Percentiles rank a stretch among this genome's conserved stretches.
phyloP scores from a whole-genome alignment of 2,888 invertebrate species.

The Seladonia tumulorum region DNA sequence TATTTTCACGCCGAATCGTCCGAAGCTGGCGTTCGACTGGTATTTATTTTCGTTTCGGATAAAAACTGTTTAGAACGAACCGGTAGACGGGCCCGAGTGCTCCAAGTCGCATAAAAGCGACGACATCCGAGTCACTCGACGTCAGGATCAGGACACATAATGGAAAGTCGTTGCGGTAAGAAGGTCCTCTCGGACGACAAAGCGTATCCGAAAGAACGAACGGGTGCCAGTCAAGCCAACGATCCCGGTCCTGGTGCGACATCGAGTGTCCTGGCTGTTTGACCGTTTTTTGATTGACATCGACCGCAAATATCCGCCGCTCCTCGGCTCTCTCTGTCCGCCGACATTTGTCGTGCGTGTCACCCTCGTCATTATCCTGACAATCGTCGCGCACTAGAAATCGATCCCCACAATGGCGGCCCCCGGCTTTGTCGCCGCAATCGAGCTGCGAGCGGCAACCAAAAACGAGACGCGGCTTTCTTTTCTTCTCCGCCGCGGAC shows the following conservation, averaged over 20 bases:
- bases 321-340: constrained; percentile 36
- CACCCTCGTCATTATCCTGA: constrained; percentile 66
- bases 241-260: constrained; percentile 74
- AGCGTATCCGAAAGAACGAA: constrained; percentile 61
- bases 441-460: constrained; percentile 34
- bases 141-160: constrained; percentile 59
- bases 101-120: constrained; percentile 32
- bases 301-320: constrained; percentile 66
- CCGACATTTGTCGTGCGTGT: constrained; percentile 63
- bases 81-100: neutral
- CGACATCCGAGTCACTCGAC: constrained; percentile 61
- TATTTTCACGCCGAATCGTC: neutral
- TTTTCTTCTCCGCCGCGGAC: neutral
- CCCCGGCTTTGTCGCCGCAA: constrained; percentile 35
- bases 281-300: constrained; percentile 73
- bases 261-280: constrained; percentile 79
- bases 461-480: neutral
- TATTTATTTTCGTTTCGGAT: neutral
- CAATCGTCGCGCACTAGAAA: constrained; percentile 62
- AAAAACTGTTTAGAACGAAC: neutral
- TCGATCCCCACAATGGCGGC: constrained; percentile 60
- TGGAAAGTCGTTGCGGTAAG: constrained; percentile 62
- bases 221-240: constrained; percentile 77
- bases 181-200: constrained; percentile 64
- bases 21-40: neutral